Base-by-base conservation (phyloP, 2,888 invertebrate species). In the Mesochorus sp. region DNA sequence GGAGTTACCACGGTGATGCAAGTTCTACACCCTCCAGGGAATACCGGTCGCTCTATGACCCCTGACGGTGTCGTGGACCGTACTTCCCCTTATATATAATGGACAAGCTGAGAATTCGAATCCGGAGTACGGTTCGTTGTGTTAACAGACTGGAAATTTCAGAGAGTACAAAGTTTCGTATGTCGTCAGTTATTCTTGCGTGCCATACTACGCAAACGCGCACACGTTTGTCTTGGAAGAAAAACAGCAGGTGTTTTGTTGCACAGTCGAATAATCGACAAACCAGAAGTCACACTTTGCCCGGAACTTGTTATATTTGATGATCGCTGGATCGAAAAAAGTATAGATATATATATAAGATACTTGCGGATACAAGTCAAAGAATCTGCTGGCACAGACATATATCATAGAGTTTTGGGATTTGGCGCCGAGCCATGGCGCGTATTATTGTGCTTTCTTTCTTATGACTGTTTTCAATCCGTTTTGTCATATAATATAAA, bases 371-470 rank as follows among this genome's bases (percentile, higher is more conserved):
- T 24, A 61, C 53, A n/a, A n/a, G 61, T 10, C 17, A 55, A 47
- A 55, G 19, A 10, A 21, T 14, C 28, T 47, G 47, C 49, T 70
- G 26, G 6, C 26, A 19, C 31, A 37, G 34, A 49, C 24, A 14
- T 44, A 47, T 47, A 59, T 59, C 59, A 59, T 59, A 59, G 19
- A 47, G 8, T 31, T 51, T 61, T 51, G 51, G 31, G 34, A 47
- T 61, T 61, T 75, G 61, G 67, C 74, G 39, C 34, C 67, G 3
- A 28, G 74, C 67, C 67, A 68, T 67, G 2, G 31, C 21, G 37
- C n/a, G 34, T 31, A 12, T 34, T 49, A 31, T 44, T 34, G 34
- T 14, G 1, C 28, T 3, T 49, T 24, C 21, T 26, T 17, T 49
- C 3, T 12, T 28, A 12, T 8, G 28, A 28, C 28, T 12, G 19